These are phyloP conservation scores for Turdus rufiventris DNA, from an alignment of 2,113 vertebrate species.

Conservation along the genomic window DNA sequence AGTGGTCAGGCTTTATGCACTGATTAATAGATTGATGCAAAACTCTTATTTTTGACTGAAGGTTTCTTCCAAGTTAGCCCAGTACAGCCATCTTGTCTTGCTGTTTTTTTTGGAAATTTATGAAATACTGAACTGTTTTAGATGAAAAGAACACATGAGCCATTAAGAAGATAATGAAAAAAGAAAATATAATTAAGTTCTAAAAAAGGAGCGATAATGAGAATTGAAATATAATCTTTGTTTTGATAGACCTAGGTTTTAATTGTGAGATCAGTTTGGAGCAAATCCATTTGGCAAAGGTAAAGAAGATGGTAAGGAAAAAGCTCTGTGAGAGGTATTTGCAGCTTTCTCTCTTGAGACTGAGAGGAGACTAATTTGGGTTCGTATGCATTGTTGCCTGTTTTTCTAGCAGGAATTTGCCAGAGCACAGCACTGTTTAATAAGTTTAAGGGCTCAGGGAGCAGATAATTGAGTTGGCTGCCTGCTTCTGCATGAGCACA, in stretches of 20 bases:
- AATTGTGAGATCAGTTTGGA: neutral
- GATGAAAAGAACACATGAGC: rapidly evolving
- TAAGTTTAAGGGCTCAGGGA: neutral
- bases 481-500: neutral
- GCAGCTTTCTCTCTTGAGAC: neutral
- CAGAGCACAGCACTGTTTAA: neutral
- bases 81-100: neutral
- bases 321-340: neutral
- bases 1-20: neutral
- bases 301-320: neutral
- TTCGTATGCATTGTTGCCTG: neutral
- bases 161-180: neutral
- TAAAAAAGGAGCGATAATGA: neutral
- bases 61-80: neutral
- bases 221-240: neutral
- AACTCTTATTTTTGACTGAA: neutral
- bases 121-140: neutral
- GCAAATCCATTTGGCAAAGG: neutral
- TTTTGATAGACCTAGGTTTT: neutral
- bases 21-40: neutral
- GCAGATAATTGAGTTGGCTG: neutral
- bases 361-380: neutral
- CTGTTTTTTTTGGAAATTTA: neutral
- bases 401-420: neutral
- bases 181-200: neutral